Conservation (phyloP, 2,888 invertebrate genomes). For the Pristionchus arcanus region DNA sequence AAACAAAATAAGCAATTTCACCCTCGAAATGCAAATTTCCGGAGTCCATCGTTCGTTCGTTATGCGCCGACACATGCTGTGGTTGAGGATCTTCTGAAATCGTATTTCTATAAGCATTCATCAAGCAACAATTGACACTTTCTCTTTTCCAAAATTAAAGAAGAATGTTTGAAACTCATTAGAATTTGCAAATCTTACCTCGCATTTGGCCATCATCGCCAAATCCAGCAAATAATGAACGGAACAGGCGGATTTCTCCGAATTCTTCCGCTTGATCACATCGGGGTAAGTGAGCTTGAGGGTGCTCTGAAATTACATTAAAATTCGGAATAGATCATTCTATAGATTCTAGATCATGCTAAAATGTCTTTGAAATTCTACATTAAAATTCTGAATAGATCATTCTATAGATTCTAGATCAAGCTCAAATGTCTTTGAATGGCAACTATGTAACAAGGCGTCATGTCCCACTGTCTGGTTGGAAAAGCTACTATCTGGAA, state of each 20-base stretch:
- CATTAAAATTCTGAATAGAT: no score
- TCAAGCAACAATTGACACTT: no score
- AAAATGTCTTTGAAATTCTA: no score
- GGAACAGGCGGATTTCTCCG: neutral
- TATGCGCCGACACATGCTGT: slow-evolving; percentile 31
- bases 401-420: no score
- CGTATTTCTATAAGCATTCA: neutral
- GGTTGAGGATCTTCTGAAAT: slow-evolving; percentile 46
- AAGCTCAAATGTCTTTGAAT: no score
- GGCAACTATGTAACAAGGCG: no score
- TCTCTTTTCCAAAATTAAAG: neutral
- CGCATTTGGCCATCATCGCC: slow-evolving; percentile 50
- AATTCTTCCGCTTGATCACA: slow-evolving; percentile 17
- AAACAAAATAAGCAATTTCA: neutral
- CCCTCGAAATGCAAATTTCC: neutral
- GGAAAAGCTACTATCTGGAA: no score
- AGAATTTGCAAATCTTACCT: neutral
- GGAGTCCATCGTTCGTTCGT: slow-evolving; percentile 50
- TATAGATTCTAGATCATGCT: no score
- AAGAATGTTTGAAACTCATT: neutral
- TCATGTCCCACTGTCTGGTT: no score
- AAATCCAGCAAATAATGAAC: slow-evolving; percentile 31
- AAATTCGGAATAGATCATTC: neutral
- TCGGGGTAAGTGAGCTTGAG: slow-evolving; percentile 12
- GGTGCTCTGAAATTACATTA: neutral